A percentile compares a stretch with the other conserved stretches of the same genome.
Evolutionary conservation across 1,140 invertebrate species (phyloP).

Genomic region (Drosophila takahashii): DNA sequence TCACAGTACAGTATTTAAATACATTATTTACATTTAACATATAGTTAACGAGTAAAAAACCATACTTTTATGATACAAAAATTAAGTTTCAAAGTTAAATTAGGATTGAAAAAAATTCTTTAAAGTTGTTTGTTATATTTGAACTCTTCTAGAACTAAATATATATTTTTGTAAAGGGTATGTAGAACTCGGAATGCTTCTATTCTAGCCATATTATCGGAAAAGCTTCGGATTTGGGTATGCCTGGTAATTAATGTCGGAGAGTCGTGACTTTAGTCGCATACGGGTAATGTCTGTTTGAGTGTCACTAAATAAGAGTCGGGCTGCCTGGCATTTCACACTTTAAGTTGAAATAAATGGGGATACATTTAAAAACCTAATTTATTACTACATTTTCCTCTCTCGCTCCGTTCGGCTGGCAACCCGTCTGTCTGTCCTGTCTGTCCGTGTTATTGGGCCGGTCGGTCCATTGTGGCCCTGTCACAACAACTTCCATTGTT

Average conservation of each 20-base stretch:
- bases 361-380: slow-evolving; percentile 21
- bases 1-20: no score
- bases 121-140: no score
- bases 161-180: background rate
- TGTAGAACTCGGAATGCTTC: no score
- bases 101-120: no score
- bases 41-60: no score
- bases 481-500: slow-evolving; percentile 59
- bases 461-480: slow-evolving; percentile 40
- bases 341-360: slow-evolving; percentile 34
- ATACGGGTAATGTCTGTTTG: slow-evolving; percentile 1
- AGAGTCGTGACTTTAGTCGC: slow-evolving; percentile 35
- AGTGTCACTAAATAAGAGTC: slow-evolving; percentile 24
- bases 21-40: no score
- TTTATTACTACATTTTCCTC: slow-evolving; percentile 36
- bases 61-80: no score
- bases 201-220: slow-evolving; percentile 1
- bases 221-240: background rate
- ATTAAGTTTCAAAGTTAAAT: no score
- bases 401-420: slow-evolving; percentile 4
- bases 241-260: slow-evolving; percentile 11
- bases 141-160: no score
- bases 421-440: slow-evolving; percentile 15
- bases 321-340: slow-evolving; percentile 6
- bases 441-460: slow-evolving; percentile 32